Base-by-base conservation (phyloP, 2,113 vertebrate species). In the Eleginops maclovinus region DNA sequence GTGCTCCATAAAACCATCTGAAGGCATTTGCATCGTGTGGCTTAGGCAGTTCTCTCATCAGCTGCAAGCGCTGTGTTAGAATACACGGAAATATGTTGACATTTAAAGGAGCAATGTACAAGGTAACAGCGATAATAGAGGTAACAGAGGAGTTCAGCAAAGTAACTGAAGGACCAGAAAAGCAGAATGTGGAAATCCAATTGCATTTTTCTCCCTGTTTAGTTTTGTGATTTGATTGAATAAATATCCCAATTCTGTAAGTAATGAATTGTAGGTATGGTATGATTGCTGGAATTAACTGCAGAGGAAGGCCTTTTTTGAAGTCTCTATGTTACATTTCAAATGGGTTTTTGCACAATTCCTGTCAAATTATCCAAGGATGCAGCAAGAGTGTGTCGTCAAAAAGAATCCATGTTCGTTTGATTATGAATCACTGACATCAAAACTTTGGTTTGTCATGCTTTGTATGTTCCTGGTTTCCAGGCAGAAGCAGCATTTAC, bases 21-120 rank as follows among this genome's bases (percentile, higher is more conserved):
- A 69, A 79, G 81, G 76, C 50, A 0, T 60, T 84, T 75, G 64
- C 61, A 83, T 87, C 41, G 74, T 24, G 70, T 67, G 76, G 74
- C 50, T 71, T 82, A n/a, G 68, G 44, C 44, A 41, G 7, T 17
- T 4, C 44, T 80, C 46, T 66, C 69, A 79, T 68, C 53, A 51
- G 65, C 66, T 46, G 72, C 49, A 44, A 63, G 17, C 0, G 56
- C 71, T 8, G 56, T 0, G 15, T 56, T 11, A 14, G 46, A 64
- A 67, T 28, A 22, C 47, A 16, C 13, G 4, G 11, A 59, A 73
- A 77, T 69, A 15, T 43, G 64, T 44, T 36, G 21, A 46, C 63
- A 56, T 55, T 43, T 44, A 70, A 60, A 78, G 47, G 47, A 16
- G 55, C 60, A 53, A 22, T 72, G 72, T 66, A 41, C 47, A 64